phyloP scores from a whole-genome alignment of 2,888 invertebrate species.

The Torymus texanus region DNA sequence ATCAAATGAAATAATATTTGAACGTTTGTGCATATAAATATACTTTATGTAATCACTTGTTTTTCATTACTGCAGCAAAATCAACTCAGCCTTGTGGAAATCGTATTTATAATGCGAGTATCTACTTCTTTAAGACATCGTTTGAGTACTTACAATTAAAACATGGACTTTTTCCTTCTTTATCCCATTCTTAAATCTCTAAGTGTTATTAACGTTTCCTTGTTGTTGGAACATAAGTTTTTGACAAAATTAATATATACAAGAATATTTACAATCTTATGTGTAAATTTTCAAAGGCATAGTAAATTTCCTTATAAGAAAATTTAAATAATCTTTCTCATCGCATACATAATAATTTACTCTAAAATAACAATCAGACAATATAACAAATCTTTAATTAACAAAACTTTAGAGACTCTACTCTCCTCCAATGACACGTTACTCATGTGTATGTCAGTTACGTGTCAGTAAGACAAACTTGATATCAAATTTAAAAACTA shows the following conservation, averaged over 20 bases:
- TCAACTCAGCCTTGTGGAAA: conserved; percentile 43
- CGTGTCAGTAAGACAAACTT: conserved; percentile 27
- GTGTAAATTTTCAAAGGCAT: conserved; percentile 62
- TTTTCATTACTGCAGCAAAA: conserved; percentile 42
- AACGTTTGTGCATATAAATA: conserved; percentile 32
- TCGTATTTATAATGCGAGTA: conserved; percentile 42
- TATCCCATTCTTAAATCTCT: conserved; percentile 57
- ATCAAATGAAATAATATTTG: conserved; percentile 26
- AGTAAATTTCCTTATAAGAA: conserved; percentile 58
- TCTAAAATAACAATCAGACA: conserved; percentile 64
- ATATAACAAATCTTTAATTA: conserved; percentile 70
- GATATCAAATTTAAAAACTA: conserved; percentile 1
- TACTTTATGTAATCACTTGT: conserved; percentile 29
- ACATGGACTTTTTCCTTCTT: conserved; percentile 56
- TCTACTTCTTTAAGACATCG: conserved; percentile 39
- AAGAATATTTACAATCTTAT: conserved; percentile 68
- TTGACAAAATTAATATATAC: conserved; percentile 64
- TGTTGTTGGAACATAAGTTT: conserved; percentile 59
- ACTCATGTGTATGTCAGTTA: conserved; percentile 24
- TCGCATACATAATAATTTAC: conserved; percentile 68
- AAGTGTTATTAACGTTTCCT: conserved; percentile 60
- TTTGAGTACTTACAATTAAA: conserved; percentile 51
- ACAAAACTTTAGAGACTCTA: conserved; percentile 64
- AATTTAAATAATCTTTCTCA: conserved; percentile 62
- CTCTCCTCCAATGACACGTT: conserved; percentile 28